Evolutionary conservation across 2,113 vertebrate genomes (phyloP), one percentile per base, ranked within the genome.

Genomic region (Dendrocopos noguchii): DNA sequence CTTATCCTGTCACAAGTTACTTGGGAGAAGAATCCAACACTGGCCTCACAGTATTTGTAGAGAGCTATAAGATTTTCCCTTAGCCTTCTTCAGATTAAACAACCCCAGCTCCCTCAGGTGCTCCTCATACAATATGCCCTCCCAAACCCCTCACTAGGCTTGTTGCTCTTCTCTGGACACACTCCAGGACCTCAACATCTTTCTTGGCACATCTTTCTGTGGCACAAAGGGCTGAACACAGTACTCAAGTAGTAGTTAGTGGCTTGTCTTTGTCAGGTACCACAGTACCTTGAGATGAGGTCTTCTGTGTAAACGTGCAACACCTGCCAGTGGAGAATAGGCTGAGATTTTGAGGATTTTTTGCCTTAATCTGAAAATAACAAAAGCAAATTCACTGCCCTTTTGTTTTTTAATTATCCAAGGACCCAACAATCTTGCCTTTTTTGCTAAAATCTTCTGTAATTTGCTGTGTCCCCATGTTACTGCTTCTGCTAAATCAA

Each of bases 321-420:
- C 18, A 0, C 60, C 33, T 6, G 83, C 46, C 0, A 0, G 64
- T 80, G 50, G 21, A 77, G 64, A 89, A 9, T 0, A 70, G 60
- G 14, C 52, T 84, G 60, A 71, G 52, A 7, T 55, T 67, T 81
- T 80, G 33, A 29, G 53, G 65, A 16, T 29, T 57, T 91, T 94
- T 91, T 36, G 44, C n/a, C 74, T 80, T 75, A 44, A n/a, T 70
- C 55, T 85, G 59, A 77, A 94, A 95, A 74, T 83, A 90, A 8
- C 80, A 87, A 39, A 75, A 36, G 50, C 65, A 82, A 79, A 33
- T 1, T 5, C 56, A 89, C 74, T 86, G 29, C 22, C 44, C 29
- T 19, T 73, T 76, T 91, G 84, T 31, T 84, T 91, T 47, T 20
- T 47, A 59, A 77, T 50, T 74, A 8, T 47, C 70, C 92, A 36